Evolutionary conservation across 2,888 invertebrate genomes (phyloP), one percentile per base, ranked within the genome.

Genomic region (Eupithecia subumbrata): DNA sequence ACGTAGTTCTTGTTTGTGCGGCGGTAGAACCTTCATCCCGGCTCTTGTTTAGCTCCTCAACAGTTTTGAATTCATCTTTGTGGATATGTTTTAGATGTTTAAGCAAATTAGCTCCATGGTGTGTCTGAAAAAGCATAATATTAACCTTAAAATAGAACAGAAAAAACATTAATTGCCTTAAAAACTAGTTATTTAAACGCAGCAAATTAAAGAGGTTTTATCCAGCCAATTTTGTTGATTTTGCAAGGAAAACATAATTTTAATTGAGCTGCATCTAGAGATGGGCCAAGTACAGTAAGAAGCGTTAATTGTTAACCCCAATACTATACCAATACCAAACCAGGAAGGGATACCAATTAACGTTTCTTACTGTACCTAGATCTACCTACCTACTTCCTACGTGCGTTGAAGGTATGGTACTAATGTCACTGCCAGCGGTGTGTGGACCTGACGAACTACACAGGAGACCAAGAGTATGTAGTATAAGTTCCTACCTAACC

Each of bases 41-140:
- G 52, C 69, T 66, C 30, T 71, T 34, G 48, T 69, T 74, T 18
- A 52, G 56, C 18, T 72, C 68, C 16, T 37, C 67, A 43, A 75
- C 68, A 40, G 71, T 30, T 71, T 74, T 74, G 63, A 43, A 72
- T 30, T 68, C 37, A 43, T 74, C 70, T 43, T 25, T 48, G 52
- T 76, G 77, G 40, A 48, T 45, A 72, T 69, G 43, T 71, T 64
- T n/a, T 40, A 75, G 63, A 75, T 77, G 72, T 71, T 77, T 77
- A 40, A 69, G 30, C 60, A 77, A 66, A 71, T 75, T 77, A 30
- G 67, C 68, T 67, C 77, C 70, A 45, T 75, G 77, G 67, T 73
- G 72, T 43, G 76, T 71, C 74, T 77, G 77, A 18, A 72, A 76
- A 25, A n/a, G n/a, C n/a, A n/a, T n/a, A n/a, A n/a, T n/a, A n/a